Evolutionary conservation across 1,140 invertebrate species (phyloP).

Genomic region (Plectrocnemia conspersa): DNA sequence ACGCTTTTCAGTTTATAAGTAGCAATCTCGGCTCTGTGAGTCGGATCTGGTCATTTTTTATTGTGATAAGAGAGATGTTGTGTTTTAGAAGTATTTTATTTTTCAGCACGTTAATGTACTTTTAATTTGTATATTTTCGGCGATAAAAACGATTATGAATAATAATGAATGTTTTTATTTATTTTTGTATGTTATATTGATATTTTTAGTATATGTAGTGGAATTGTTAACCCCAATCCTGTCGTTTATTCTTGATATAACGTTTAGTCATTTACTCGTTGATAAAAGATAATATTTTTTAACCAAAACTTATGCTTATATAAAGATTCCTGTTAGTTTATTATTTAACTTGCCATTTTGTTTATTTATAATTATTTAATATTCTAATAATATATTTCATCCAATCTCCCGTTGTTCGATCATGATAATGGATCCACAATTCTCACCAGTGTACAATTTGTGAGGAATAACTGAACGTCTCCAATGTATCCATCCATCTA

Average conservation of each 20-base stretch:
- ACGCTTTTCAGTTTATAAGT: background rate
- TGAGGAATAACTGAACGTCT: too few species aligned
- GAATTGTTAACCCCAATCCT: background rate
- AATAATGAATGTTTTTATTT: too few species aligned
- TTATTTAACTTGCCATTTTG: too few species aligned
- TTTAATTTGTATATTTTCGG: background rate
- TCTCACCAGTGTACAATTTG: too few species aligned
- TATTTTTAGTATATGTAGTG: background rate
- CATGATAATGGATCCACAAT: too few species aligned
- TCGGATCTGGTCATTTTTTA: constrained; percentile 17
- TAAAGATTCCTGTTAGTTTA: too few species aligned
- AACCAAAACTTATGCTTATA: too few species aligned
- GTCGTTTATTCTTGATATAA: background rate
- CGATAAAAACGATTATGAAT: too few species aligned
- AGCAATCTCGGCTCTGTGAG: constrained; percentile 13
- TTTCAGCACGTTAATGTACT: background rate
- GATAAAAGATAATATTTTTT: background rate
- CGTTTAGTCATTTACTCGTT: background rate
- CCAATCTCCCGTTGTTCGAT: too few species aligned
- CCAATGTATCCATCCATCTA: too few species aligned
- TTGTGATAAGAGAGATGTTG: constrained; percentile 17
- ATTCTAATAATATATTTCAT: too few species aligned
- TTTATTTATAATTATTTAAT: too few species aligned
- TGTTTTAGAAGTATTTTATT: background rate
- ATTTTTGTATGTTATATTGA: constrained; percentile 8